Conservation (phyloP, 2,888 invertebrate genomes). For the Caenorhabditis sp. region DNA sequence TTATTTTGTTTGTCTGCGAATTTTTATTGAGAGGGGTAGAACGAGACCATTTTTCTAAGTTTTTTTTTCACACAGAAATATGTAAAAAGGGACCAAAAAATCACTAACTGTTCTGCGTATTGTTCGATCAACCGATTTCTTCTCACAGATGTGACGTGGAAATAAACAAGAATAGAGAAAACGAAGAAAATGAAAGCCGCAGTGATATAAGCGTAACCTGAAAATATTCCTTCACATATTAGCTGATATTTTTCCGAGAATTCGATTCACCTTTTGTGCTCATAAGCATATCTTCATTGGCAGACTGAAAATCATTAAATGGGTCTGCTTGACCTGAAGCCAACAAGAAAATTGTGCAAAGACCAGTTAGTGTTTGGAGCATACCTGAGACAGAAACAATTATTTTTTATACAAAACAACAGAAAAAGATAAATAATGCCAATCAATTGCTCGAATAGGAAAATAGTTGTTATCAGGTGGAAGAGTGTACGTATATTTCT, state of each 20-base stretch:
- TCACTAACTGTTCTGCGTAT: slow-evolving; percentile 21
- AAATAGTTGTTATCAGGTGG: too few relatives aligned
- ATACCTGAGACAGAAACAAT: neutral
- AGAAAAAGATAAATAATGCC: slow-evolving; percentile 5
- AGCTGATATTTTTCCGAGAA: neutral
- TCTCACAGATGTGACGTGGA: slow-evolving; percentile 17
- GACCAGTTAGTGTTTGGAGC: slow-evolving; percentile 10
- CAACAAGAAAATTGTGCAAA: slow-evolving; percentile 1
- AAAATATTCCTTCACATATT: too few relatives aligned
- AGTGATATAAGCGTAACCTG: slow-evolving; percentile 15
- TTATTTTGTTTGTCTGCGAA: too few relatives aligned
- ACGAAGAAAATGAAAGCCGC: slow-evolving; percentile 17
- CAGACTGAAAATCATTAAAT: slow-evolving; percentile 3
- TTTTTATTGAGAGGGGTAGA: too few relatives aligned
- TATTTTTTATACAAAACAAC: neutral
- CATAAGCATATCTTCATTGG: neutral
- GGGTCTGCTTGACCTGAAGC: neutral
- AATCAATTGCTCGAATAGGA: too few relatives aligned
- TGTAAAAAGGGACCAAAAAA: neutral
- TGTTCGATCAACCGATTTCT: slow-evolving; percentile 20
- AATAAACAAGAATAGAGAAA: slow-evolving; percentile 19
- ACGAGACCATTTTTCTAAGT: too few relatives aligned
- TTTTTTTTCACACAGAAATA: neutral
- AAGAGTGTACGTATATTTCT: neutral
- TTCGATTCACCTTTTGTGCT: neutral